A percentile compares a stretch with the other conserved stretches of the same genome.
Conservation (phyloP, 1,140 invertebrate genomes). For the Phymorhynchus buccinoides region DNA sequence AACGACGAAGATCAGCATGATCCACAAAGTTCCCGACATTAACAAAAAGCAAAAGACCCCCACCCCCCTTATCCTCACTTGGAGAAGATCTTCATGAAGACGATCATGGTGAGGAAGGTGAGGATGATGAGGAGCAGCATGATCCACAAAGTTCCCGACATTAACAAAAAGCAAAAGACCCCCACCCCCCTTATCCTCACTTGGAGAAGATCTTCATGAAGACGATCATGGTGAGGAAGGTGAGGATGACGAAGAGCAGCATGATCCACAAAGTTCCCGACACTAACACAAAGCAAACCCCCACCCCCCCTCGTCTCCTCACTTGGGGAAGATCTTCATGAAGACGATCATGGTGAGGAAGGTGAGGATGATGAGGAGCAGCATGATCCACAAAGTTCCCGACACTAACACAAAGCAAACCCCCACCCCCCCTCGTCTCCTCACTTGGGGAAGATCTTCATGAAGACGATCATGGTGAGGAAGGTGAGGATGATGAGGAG, state of each 20-base stretch:
- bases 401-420: no score
- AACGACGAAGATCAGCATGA: no score
- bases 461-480: conserved; percentile 90
- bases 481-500: conserved; percentile 87
- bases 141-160: no score
- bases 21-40: no score
- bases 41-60: no score
- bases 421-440: not conserved
- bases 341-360: conserved; percentile 93
- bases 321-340: conserved; percentile 81
- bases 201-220: conserved; percentile 84
- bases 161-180: no score
- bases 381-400: conserved; percentile 93
- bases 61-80: conserved; percentile 53
- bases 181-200: conserved; percentile 29
- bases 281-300: no score
- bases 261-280: conserved; percentile 95
- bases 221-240: conserved; percentile 92
- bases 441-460: conserved; percentile 80
- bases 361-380: conserved; percentile 85
- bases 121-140: conserved; percentile 87
- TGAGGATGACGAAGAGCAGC: conserved; percentile 85
- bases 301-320: conserved; percentile 15
- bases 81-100: conserved; percentile 84
- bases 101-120: conserved; percentile 91